Evolutionary conservation across 2,797 vertebrate genomes (phyloP).

Genomic region (Catharus ustulatus): DNA sequence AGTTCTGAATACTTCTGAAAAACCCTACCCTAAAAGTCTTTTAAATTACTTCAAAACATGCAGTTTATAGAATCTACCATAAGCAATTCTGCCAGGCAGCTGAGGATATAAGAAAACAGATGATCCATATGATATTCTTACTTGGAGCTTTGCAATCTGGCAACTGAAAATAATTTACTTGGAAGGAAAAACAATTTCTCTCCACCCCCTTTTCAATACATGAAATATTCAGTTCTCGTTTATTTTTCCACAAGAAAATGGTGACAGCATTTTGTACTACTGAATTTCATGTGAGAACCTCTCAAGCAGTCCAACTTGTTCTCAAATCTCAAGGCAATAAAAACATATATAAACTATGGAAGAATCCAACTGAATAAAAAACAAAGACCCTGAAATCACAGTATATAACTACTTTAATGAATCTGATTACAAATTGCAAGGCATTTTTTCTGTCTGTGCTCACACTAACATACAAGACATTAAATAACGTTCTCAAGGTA

Average conservation of each 20-base stretch:
- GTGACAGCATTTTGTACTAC: neutral
- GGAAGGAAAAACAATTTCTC: neutral
- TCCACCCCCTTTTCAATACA: neutral
- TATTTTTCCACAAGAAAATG: constrained; percentile 4
- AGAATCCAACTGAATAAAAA: neutral
- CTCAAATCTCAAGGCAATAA: neutral
- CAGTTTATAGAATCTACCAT: neutral
- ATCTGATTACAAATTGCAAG: neutral
- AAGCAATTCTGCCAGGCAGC: constrained; percentile 2
- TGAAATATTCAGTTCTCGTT: neutral
- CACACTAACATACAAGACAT: neutral
- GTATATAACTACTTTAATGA: neutral
- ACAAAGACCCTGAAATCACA: neutral
- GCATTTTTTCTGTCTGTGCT: neutral
- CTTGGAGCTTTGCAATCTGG: neutral
- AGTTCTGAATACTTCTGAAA: neutral
- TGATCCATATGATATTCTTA: neutral
- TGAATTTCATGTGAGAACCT: neutral
- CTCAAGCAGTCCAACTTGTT: neutral
- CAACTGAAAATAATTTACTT: constrained; percentile 9
- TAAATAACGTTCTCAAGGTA: neutral
- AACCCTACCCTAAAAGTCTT: neutral
- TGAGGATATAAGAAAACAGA: constrained; percentile 13
- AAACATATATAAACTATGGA: neutral
- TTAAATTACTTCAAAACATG: neutral